Evolutionary conservation across 2,797 vertebrate species (phyloP), one percentile per base, ranked within the genome.

Genomic region (Danio albolineatus): DNA sequence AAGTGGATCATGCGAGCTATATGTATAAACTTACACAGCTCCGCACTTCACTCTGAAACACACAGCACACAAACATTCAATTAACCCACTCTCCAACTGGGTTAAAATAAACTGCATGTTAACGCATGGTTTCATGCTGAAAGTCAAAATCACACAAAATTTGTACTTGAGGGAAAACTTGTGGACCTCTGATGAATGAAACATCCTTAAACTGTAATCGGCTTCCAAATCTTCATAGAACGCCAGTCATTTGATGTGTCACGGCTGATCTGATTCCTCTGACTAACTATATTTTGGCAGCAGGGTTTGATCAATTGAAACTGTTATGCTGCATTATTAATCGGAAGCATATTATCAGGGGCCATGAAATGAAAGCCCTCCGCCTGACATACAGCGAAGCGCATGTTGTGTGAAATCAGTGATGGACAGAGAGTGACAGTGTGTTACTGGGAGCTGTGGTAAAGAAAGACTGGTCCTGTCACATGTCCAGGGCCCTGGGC

Each of bases 401-500:
- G 49, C 41, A 49, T 69, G 78, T 65, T 14, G 21, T 44, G 21
- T 70, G 62, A 54, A 69, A 67, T 51, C 51, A 14, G 78, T 65
- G 73, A 79, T 57, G 46, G 65, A 83, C 59, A 43, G 38, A 71
- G 14, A 57, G 59, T 65, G 65, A 65, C 72, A 76, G 65, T 19
- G 57, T 59, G 49, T 75, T 71, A 71, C 77, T 79, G 77, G 77
- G 73, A 79, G 72, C 65, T 83, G 82, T 79, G 82, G 76, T 76
- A 69, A 54, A 70, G 72, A 75, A 75, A 73, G 78, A 75, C 72
- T 83, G 77, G 82, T 79, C 56, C 57, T 76, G 72, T 70, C 82
- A 76, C 77, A 72, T 65, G 65, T 71, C 60, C 60, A 56, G 69
- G 73, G 69, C 78, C 78, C 49, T 57, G 51, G 69, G 78, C 59